phyloP scores from a whole-genome alignment of 2,113 vertebrate species.

The Empidonax alnorum region DNA sequence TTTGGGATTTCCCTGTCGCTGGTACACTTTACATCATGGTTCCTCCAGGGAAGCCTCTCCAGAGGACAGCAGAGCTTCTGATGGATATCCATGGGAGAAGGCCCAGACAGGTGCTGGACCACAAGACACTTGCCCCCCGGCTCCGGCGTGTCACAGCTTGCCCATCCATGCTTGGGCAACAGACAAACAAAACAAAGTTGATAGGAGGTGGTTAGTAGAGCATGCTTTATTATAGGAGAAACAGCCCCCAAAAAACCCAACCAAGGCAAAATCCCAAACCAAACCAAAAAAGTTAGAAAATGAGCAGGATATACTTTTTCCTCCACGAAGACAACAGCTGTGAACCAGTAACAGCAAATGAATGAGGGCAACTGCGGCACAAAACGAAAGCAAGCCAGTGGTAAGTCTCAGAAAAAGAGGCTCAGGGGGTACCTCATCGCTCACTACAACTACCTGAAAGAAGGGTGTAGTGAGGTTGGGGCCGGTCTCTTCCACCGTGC shows the following conservation, averaged over 20 bases:
- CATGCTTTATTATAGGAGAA: not conserved
- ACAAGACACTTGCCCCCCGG: rapidly evolving
- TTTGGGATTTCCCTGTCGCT: rapidly evolving
- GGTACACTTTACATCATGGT: rapidly evolving
- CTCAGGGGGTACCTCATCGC: rapidly evolving
- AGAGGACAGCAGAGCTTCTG: no score
- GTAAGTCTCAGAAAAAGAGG: not conserved
- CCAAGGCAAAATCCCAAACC: no score
- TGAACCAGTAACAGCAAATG: rapidly evolving
- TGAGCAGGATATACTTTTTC: rapidly evolving
- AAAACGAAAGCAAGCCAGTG: rapidly evolving
- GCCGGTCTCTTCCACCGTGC: no score
- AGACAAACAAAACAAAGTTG: rapidly evolving
- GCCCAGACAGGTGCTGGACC: rapidly evolving
- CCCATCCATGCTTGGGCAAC: rapidly evolving
- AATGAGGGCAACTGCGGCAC: rapidly evolving
- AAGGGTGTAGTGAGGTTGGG: not conserved
- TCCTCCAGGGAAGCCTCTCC: not conserved
- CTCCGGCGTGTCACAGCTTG: not conserved
- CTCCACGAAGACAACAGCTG: not conserved
- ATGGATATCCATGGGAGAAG: rapidly evolving
- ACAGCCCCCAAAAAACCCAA: no score
- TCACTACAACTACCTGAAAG: not conserved
- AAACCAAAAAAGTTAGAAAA: not conserved
- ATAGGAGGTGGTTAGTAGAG: rapidly evolving